Base-by-base conservation (phyloP, 2,888 invertebrate genomes). In the Syrista parreyssii region DNA sequence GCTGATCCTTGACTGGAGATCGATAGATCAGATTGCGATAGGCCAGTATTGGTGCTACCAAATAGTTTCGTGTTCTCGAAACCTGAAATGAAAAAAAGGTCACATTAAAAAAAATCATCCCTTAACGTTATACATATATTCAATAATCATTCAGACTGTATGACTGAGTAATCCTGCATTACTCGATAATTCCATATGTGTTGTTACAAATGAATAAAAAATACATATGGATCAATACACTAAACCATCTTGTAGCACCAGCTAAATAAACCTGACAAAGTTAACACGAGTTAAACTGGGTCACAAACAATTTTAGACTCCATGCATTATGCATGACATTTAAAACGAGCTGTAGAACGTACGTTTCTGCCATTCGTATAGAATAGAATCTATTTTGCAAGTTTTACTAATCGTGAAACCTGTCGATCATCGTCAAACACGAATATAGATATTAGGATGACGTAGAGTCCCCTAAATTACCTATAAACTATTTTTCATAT, bases 11-110 rank as follows among this genome's bases (percentile, higher is more conserved):
- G 93, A 36, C 96, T 96, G 30, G 95, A 95, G 87, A 96, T 93
- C 87, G 96, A 96, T 0, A 96, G 92, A 88, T 96, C 96, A 9
- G 97, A 97, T 87, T 96, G 96, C 9, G 96, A 96, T 3, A 97
- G 93, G 0, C 97, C 97, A 0, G 96, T 96, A 86, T 95, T 95
- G 33, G 94, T 93, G 76, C 94, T 91, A 0, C 94, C 93, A 76
- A 94, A 88, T 4, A 93, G 92, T 90, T 92, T 93, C 74, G 88
- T 85, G 75, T 88, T 88, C 76, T 86, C 86, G 82, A 89, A 88
- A 76, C 85, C 90, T 89, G 85, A 40, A 79, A 79, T 55, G 23
- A 23, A 23, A 55, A 1, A 23, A 55, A 40, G 4, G 15, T 40
- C 15, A 15, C 15, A 40, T 75, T 74, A 15, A 75, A 31, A 33